A percentile compares a stretch with the other conserved stretches of the same genome.
Evolutionary conservation across 2,888 invertebrate genomes (phyloP).

Genomic region (Aproaerema taeniolella): DNA sequence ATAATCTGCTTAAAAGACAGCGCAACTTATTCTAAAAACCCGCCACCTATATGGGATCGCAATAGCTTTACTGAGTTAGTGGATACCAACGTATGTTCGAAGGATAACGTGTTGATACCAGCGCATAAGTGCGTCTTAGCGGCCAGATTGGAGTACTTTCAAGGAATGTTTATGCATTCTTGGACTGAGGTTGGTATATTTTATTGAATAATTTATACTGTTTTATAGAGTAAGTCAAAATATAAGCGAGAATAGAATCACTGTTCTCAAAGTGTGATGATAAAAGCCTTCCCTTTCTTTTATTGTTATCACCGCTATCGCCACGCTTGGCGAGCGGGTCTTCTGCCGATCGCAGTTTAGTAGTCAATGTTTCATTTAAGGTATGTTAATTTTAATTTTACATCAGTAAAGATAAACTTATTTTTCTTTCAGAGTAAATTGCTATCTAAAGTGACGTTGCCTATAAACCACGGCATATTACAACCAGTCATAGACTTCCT

Average conservation of each 20-base stretch:
- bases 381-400: too few relatives aligned
- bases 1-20: slow-evolving; percentile 52
- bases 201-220: too few relatives aligned
- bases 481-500: slow-evolving; percentile 84
- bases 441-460: slow-evolving; percentile 72
- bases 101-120: slow-evolving; percentile 62
- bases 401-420: neutral
- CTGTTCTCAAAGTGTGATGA: too few relatives aligned
- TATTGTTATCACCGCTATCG: too few relatives aligned
- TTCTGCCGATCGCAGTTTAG: too few relatives aligned
- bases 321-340: too few relatives aligned
- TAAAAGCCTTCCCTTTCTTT: too few relatives aligned
- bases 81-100: slow-evolving; percentile 79
- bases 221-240: too few relatives aligned
- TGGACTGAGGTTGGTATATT: slow-evolving; percentile 82
- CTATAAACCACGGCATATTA: slow-evolving; percentile 79
- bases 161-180: slow-evolving; percentile 87
- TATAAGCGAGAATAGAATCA: too few relatives aligned
- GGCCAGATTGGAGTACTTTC: slow-evolving; percentile 90
- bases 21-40: slow-evolving; percentile 31
- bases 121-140: slow-evolving; percentile 91
- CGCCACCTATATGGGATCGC: slow-evolving; percentile 54
- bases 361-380: too few relatives aligned
- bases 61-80: slow-evolving; percentile 67
- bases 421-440: slow-evolving; percentile 71